phyloP scores from a whole-genome alignment of 2,113 vertebrate genomes.

The Pedionomus torquatus region DNA sequence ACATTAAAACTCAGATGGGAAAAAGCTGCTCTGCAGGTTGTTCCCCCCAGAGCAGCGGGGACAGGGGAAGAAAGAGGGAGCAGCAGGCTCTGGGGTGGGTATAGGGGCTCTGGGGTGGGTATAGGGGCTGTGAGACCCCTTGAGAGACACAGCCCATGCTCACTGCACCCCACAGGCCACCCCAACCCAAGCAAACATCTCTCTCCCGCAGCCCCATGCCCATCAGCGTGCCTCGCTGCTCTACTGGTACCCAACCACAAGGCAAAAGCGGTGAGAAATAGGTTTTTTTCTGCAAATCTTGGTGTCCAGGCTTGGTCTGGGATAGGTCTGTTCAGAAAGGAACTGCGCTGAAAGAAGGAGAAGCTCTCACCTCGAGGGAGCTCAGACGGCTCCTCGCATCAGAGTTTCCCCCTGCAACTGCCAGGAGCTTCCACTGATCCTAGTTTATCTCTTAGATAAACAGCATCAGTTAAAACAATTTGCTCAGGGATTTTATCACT shows the following conservation, averaged over 20 bases:
- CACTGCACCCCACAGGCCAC: neutral
- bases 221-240: accelerated
- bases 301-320: neutral
- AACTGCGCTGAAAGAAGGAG: neutral
- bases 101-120: too few relatives aligned
- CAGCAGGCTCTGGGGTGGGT: neutral
- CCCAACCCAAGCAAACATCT: neutral
- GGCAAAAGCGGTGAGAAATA: neutral
- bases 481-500: constrained; percentile 38
- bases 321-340: neutral
- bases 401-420: neutral
- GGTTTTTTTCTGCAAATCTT: neutral
- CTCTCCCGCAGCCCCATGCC: neutral
- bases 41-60: neutral
- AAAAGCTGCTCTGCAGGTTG: neutral
- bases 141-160: accelerated
- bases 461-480: constrained; percentile 47
- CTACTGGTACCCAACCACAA: neutral
- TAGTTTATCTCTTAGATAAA: constrained; percentile 44
- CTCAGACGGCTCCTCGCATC: neutral
- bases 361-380: neutral
- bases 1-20: neutral
- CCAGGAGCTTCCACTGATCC: constrained; percentile 44
- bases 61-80: neutral
- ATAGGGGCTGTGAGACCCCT: too few relatives aligned